phyloP scores from a whole-genome alignment of 2,113 vertebrate genomes.

The Glaucomys volans region DNA sequence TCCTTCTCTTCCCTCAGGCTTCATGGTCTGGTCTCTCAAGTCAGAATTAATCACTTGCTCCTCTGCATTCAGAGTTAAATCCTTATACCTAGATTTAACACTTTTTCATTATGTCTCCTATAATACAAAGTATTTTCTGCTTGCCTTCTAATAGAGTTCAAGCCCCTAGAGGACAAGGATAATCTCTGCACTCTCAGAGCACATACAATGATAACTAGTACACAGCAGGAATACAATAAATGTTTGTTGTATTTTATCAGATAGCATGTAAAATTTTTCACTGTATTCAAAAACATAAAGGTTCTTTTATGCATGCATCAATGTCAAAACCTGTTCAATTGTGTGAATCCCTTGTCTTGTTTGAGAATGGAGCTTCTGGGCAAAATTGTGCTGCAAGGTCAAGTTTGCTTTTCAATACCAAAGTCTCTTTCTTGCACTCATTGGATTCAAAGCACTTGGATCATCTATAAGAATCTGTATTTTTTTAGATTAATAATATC shows the following conservation, averaged over 20 bases:
- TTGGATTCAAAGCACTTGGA: constrained; percentile 22
- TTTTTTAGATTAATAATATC: constrained; percentile 72
- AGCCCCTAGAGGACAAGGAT: background rate
- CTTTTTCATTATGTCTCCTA: background rate
- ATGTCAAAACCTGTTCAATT: constrained; percentile 3
- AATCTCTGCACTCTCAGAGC: background rate
- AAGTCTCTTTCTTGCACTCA: background rate
- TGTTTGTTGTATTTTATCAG: background rate
- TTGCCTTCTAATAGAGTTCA: background rate
- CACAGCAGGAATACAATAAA: background rate
- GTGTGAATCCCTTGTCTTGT: constrained; percentile 42
- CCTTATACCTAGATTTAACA: background rate
- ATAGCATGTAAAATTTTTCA: constrained; percentile 4
- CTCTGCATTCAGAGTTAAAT: background rate
- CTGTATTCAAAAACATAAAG: background rate
- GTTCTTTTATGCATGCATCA: background rate
- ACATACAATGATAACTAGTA: background rate
- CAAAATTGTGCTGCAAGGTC: constrained; percentile 22
- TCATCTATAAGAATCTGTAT: constrained; percentile 56
- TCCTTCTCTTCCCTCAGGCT: background rate
- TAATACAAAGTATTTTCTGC: background rate
- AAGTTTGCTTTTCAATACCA: constrained; percentile 43
- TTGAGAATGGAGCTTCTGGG: constrained; percentile 22
- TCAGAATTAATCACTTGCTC: background rate
- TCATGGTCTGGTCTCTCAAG: background rate